Conservation (phyloP, 1,140 invertebrate genomes). For the Potamilus streckersoni region DNA sequence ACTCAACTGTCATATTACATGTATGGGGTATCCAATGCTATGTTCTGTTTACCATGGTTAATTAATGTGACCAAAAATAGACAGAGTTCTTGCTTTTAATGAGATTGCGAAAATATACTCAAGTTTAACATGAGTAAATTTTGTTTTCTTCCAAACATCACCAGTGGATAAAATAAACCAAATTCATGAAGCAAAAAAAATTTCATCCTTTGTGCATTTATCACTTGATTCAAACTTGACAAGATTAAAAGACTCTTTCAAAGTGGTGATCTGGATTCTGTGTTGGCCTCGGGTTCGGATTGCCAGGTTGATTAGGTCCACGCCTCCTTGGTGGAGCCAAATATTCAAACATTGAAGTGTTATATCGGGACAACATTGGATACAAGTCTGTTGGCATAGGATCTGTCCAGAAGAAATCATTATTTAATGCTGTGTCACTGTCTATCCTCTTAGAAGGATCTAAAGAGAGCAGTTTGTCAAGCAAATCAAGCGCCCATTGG, state of each 20-base stretch:
- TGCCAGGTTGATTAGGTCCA: slow-evolving; percentile 37
- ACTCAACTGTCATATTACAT: no score
- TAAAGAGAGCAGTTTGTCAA: slow-evolving; percentile 92
- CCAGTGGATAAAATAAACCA: no score
- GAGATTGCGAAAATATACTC: no score
- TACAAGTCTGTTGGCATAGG: slow-evolving; percentile 90
- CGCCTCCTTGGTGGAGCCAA: slow-evolving; percentile 80
- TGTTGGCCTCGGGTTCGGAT: slow-evolving; percentile 33
- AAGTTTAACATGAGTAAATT: no score
- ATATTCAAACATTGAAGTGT: slow-evolving; percentile 97
- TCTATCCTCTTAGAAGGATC: slow-evolving; percentile 93
- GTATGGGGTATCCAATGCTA: no score
- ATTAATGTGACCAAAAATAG: no score
- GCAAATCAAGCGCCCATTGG: slow-evolving; percentile 89
- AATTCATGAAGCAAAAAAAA: no score
- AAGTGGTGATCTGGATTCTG: slow-evolving; percentile 63
- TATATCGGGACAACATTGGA: slow-evolving; percentile 93
- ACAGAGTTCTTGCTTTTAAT: no score
- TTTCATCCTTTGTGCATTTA: no score
- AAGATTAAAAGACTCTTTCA: slow-evolving; percentile 59
- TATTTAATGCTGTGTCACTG: slow-evolving; percentile 93
- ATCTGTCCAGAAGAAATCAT: slow-evolving; percentile 98
- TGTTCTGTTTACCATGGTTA: no score
- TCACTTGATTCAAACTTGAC: no score
- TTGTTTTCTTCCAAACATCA: no score